These are phyloP conservation scores for Apamea anceps DNA, from an alignment of 2,888 invertebrate species.

Conservation along the genomic window DNA sequence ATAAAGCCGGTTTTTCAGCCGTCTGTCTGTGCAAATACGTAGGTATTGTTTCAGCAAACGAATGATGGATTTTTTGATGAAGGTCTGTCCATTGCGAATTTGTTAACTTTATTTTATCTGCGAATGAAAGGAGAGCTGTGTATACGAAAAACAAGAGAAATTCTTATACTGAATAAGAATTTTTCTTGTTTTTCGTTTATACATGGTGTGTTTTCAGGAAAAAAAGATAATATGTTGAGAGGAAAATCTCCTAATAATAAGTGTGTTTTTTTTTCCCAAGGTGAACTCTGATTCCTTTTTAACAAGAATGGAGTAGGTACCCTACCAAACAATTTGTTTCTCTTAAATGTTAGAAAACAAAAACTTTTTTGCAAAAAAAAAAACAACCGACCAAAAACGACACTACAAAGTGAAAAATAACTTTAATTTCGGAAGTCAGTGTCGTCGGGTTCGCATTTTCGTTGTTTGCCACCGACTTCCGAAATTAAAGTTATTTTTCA, in stretches of 20 bases:
- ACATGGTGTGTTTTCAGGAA: not conserved
- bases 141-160: too few relatives aligned
- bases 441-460: too few relatives aligned
- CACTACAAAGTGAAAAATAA: too few relatives aligned
- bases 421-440: too few relatives aligned
- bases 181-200: not conserved
- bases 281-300: not conserved
- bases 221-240: too few relatives aligned
- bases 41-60: constrained; percentile 37
- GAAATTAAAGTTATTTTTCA: too few relatives aligned
- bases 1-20: constrained; percentile 41
- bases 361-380: too few relatives aligned
- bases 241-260: not conserved
- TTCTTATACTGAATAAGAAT: not conserved
- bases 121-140: constrained; percentile 3
- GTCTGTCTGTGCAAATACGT: constrained; percentile 28
- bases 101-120: constrained; percentile 23
- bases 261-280: not conserved
- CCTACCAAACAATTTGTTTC: not conserved
- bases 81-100: constrained; percentile 14
- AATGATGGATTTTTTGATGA: constrained; percentile 29
- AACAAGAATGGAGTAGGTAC: not conserved
- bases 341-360: not conserved
- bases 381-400: too few relatives aligned
- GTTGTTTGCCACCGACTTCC: too few relatives aligned